These are phyloP conservation scores for Bucco capensis DNA, from an alignment of 2,113 vertebrate species.

Conservation along the genomic window DNA sequence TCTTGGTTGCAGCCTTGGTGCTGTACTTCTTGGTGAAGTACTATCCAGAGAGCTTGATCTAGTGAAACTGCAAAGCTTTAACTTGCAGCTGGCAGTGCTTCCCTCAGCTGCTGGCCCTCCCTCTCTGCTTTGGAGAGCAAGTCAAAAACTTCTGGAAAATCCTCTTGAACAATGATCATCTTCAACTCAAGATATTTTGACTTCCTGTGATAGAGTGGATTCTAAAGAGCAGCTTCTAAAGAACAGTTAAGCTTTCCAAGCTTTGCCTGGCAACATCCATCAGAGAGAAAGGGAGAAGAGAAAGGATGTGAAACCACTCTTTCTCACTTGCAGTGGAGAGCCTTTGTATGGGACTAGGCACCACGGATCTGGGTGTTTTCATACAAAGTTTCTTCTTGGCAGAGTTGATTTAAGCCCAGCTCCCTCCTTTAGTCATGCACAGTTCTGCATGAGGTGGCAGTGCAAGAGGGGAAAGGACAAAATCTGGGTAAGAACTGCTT, in stretches of 20 bases:
- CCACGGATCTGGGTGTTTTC: fast-evolving
- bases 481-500: background rate
- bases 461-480: fast-evolving
- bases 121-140: background rate
- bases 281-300: background rate
- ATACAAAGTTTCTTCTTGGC: background rate
- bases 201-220: background rate
- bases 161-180: background rate
- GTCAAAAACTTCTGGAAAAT: background rate
- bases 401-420: background rate
- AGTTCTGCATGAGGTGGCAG: fast-evolving
- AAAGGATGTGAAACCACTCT: fast-evolving
- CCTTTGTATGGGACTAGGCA: fast-evolving
- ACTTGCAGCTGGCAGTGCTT: background rate
- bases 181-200: background rate
- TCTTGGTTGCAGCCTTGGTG: background rate
- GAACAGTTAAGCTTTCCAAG: background rate
- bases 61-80: background rate
- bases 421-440: fast-evolving
- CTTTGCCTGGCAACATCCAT: background rate
- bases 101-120: background rate
- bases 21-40: fast-evolving
- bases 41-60: background rate
- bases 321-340: fast-evolving
- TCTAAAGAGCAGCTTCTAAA: background rate